Base-by-base conservation (phyloP, 2,888 invertebrate genomes). In the Netelia melanura region DNA sequence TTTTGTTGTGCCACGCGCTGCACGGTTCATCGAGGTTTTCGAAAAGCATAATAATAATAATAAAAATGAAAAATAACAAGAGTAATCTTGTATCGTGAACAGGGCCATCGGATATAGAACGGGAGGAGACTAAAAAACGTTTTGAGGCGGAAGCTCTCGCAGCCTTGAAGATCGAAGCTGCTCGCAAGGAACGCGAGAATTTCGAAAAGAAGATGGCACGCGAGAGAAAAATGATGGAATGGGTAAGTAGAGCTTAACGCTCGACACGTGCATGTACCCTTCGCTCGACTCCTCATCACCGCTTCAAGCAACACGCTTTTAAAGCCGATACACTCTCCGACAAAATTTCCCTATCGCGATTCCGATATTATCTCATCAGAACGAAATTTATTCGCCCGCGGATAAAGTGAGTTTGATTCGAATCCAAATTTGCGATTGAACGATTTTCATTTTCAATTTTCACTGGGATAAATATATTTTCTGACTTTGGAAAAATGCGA, bases 131-230 rank as follows among this genome's bases (percentile, higher is more conserved):
- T 44, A 83, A 86, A 58, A 86, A 86, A 61, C 88, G 84, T 58
- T 76, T 71, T 30, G 88, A 90, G 65, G 88, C 83, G 67, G 89
- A 91, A 86, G 82, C 94, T 84, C 93, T 93, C 85, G 92, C 93
- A 86, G 88, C 89, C 30, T 90, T 91, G 85, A 81, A 92, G 81
- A 91, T 93, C 85, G 86, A 90, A 81, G 90, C 92, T 85, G 89
- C 91, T 81, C 70, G 85, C 10, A 89, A 88, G 82, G 89, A 72
- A 48, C 81, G 82, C 56, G 83, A 85, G 81, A 78, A 92, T 77
- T 91, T 92, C 81, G 85, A 90, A 83, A 89, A 88, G 83, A 90
- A 93, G 10, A 88, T 88, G 84, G 90, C 91, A 68, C 92, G 94
- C 88, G 88, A 93, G 88, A 90, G 91, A 75, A 87, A 87, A 70